phyloP scores from a whole-genome alignment of 2,113 vertebrate species.

The Psammodynastes pulverulentus region DNA sequence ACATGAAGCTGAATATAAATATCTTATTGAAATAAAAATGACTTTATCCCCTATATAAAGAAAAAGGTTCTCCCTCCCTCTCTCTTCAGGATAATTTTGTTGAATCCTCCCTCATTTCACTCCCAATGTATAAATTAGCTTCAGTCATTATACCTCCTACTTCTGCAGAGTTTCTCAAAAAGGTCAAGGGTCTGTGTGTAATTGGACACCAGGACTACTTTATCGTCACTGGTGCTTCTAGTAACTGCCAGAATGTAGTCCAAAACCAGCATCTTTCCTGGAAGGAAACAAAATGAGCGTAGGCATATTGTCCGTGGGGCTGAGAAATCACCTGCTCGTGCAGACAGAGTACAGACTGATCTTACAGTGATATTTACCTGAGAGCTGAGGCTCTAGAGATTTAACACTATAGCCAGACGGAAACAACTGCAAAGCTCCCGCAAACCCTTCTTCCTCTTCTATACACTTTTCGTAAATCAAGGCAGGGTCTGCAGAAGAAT shows the following conservation, averaged over 20 bases:
- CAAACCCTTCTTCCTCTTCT: slow-evolving; percentile 86
- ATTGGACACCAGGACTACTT: slow-evolving; percentile 96
- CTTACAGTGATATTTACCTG: slow-evolving; percentile 73
- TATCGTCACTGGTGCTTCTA: slow-evolving; percentile 83
- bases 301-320: neutral
- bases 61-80: neutral
- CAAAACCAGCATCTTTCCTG: slow-evolving; percentile 95
- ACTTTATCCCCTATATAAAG: neutral
- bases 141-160: slow-evolving; percentile 75
- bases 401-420: slow-evolving; percentile 84
- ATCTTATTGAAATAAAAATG: neutral
- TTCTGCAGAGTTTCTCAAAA: slow-evolving; percentile 93
- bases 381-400: slow-evolving; percentile 88
- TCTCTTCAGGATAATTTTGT: neutral
- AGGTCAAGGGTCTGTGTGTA: slow-evolving; percentile 97
- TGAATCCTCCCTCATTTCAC: neutral
- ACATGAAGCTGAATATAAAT: neutral
- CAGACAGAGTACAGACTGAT: neutral
- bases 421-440: slow-evolving; percentile 84
- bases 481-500: slow-evolving; percentile 78
- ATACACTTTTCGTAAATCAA: slow-evolving; percentile 94
- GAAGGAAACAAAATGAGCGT: neutral
- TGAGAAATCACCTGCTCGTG: neutral
- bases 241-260: slow-evolving; percentile 95
- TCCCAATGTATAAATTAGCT: neutral